Percentiles rank a stretch among this genome's conserved stretches.
phyloP scores from a whole-genome alignment of 2,888 invertebrate species.

The Aspidapion aeneum region DNA sequence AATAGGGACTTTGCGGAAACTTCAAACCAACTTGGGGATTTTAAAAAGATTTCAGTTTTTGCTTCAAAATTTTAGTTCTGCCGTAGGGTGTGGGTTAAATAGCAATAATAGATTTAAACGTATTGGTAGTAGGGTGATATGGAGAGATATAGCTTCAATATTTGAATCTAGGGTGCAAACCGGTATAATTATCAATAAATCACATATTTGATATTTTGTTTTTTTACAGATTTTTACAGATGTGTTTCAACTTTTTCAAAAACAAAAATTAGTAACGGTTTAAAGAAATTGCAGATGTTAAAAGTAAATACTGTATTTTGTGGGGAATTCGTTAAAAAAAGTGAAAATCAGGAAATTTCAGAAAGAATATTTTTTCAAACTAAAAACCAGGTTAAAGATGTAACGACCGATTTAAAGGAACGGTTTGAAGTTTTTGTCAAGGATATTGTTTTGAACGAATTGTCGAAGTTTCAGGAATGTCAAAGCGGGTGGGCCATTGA shows the following conservation, averaged over 20 bases:
- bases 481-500: slow-evolving; percentile 30
- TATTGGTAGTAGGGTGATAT: no score
- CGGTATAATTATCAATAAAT: no score
- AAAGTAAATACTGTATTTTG: slow-evolving; percentile 10
- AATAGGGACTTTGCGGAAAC: no score
- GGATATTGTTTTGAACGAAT: slow-evolving; percentile 21
- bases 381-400: not conserved
- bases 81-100: no score
- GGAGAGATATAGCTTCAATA: no score
- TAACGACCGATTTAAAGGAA: not conserved
- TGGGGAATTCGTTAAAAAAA: not conserved
- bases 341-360: not conserved
- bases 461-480: slow-evolving; percentile 31
- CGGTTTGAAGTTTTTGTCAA: not conserved
- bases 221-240: slow-evolving; percentile 7
- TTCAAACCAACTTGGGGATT: no score
- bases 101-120: no score
- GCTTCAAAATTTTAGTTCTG: no score
- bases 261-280: not conserved
- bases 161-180: no score
- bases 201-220: not conserved
- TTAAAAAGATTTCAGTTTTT: no score
- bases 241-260: slow-evolving; percentile 9
- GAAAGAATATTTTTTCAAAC: not conserved
- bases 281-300: not conserved